Evolutionary conservation across 92 coral and sea anemone species (phyloP).

Genomic region (Palythoa caribaeorum): DNA sequence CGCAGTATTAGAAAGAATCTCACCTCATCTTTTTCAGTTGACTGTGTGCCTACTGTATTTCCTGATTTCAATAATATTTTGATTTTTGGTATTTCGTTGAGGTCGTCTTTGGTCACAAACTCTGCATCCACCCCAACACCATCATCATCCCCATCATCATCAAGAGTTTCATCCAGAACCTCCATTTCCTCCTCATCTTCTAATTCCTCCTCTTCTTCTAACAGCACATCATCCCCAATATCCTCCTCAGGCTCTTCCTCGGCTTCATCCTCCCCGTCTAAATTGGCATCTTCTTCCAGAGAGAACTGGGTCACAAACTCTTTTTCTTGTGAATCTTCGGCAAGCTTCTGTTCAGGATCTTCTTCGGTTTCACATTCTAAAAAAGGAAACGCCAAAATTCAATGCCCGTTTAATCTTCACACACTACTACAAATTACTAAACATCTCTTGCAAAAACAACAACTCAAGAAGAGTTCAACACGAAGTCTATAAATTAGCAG

Average conservation of each 20-base stretch:
- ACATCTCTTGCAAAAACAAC: too few relatives aligned
- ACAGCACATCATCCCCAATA: constrained; percentile 54
- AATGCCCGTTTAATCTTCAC: too few relatives aligned
- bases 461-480: too few relatives aligned
- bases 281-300: constrained; percentile 65
- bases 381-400: background rate
- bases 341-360: constrained; percentile 74
- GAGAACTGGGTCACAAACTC: constrained; percentile 73
- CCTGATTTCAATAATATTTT: constrained; percentile 41
- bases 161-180: constrained; percentile 16
- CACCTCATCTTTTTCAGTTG: constrained; percentile 64
- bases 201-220: constrained; percentile 50
- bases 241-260: constrained; percentile 37
- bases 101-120: constrained; percentile 28
- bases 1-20: background rate
- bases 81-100: constrained; percentile 26
- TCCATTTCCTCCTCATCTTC: constrained; percentile 66
- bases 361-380: constrained; percentile 58
- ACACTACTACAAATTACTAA: too few relatives aligned
- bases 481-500: background rate
- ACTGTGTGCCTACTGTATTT: constrained; percentile 46
- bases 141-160: constrained; percentile 25
- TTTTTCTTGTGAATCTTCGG: constrained; percentile 77
- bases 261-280: constrained; percentile 45
- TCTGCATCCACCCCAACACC: constrained; percentile 34